Evolutionary conservation across 1,140 invertebrate species (phyloP).

Genomic region (Globodera rostochiensis): DNA sequence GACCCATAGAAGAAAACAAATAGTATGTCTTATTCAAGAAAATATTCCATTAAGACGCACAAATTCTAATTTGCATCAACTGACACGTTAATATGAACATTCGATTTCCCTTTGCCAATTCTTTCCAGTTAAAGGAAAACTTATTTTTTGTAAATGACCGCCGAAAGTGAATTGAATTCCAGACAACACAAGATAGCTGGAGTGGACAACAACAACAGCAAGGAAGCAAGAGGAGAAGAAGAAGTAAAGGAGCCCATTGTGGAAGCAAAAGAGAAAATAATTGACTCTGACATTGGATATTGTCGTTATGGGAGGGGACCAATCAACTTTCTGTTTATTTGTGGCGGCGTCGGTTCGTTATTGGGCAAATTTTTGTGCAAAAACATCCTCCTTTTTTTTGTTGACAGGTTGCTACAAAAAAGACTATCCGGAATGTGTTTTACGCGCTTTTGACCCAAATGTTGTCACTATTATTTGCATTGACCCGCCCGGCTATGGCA

Average conservation of each 20-base stretch:
- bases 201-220: neutral
- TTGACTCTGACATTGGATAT: constrained; percentile 50
- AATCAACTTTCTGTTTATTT: constrained; percentile 60
- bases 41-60: too few species aligned
- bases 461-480: constrained; percentile 59
- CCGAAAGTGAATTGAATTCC: neutral
- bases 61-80: too few species aligned
- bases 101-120: too few species aligned
- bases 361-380: neutral
- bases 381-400: neutral
- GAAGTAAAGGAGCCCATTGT: constrained; percentile 34
- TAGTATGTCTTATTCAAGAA: too few species aligned
- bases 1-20: too few species aligned
- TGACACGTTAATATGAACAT: too few species aligned
- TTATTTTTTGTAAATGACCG: constrained; percentile 7
- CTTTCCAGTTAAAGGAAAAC: too few species aligned
- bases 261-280: constrained; percentile 30
- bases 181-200: neutral
- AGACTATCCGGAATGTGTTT: constrained; percentile 56
- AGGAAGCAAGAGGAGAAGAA: neutral
- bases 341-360: constrained; percentile 58
- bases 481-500: constrained; percentile 63
- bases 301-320: constrained; percentile 59
- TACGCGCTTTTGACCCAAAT: constrained; percentile 57
- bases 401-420: constrained; percentile 63